phyloP scores from a whole-genome alignment of 1,140 invertebrate genomes.

The Palaemon carinicauda region DNA sequence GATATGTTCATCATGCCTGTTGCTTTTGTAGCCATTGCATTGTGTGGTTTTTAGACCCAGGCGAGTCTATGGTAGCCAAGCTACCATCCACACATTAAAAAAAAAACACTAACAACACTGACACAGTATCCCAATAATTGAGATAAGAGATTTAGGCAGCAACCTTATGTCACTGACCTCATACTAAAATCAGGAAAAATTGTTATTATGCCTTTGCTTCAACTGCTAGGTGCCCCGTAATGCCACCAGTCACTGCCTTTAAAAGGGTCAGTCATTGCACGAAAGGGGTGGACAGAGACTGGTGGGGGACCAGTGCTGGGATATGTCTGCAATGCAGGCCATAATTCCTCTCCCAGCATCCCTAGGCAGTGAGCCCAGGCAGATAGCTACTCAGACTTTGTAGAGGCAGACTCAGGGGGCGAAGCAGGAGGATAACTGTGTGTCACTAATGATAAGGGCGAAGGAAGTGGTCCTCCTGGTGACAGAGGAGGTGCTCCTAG shows the following conservation, averaged over 20 bases:
- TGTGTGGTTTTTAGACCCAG: neutral
- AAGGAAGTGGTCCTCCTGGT: conserved; percentile 52
- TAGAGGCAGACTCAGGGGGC: conserved; percentile 51
- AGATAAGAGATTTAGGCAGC: neutral
- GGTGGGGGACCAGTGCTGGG: neutral
- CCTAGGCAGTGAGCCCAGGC: conserved; percentile 8
- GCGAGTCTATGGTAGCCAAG: conserved; percentile 13
- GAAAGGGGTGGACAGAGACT: conserved; percentile 9
- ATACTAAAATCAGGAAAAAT: neutral
- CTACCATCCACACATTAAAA: conserved; percentile 5
- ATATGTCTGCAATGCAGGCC: neutral
- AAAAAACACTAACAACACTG: conserved; percentile 31
- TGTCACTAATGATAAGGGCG: conserved; percentile 53
- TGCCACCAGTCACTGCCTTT: conserved; percentile 8
- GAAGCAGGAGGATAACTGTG: conserved; percentile 52
- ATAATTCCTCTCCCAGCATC: neutral
- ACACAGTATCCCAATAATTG: conserved; percentile 3
- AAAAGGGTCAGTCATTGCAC: conserved; percentile 17
- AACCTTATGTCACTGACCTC: neutral
- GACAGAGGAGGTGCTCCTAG: conserved; percentile 57
- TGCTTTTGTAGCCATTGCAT: conserved; percentile 10
- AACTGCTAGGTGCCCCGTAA: neutral
- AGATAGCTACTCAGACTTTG: conserved; percentile 55
- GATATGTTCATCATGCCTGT: conserved; percentile 31
- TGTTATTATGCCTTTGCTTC: neutral